Base-by-base conservation (phyloP, 2,888 invertebrate species). In the Cephus sareptanus region DNA sequence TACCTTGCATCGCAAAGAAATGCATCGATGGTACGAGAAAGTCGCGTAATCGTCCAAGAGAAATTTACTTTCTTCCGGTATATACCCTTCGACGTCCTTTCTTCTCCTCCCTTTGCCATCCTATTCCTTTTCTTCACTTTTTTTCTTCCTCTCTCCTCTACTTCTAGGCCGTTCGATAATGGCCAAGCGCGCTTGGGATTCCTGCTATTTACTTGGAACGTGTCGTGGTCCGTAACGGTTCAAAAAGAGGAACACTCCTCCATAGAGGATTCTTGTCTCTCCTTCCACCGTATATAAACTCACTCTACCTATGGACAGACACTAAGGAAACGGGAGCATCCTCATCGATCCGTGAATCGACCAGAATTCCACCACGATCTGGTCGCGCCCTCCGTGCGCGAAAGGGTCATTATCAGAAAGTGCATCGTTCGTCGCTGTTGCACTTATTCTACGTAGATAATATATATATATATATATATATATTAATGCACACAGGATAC, bases 141-240 rank as follows among this genome's bases (percentile, higher is more conserved):
- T 34, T 34, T 31, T 31, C 2, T 33, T 3, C 4, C 1, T 34
- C 11, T 35, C 23, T 56, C 40, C 40, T 56, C 23, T 56, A 6
- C 56, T 23, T 56, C 56, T 75, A 75, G 81, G 77, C 76, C 80
- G 81, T 84, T 84, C 84, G 83, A 84, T 84, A 75, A 77, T 77
- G 79, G 74, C 74, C 73, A 76, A 75, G 35, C 71, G 77, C 71
- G 78, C 80, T 80, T 84, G 80, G 80, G 83, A 82, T 80, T 79
- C 77, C 71, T 69, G 75, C 80, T 76, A 84, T 84, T 84, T 84
- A 81, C 83, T 79, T 69, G 77, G 73, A 77, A 81, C 84, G 79
- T 84, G 82, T 84, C 84, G 81, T 80, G 81, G 83, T 81, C 83
- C 83, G 81, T 84, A 84, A 85, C 84, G 83, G 82, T 83, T 79